A percentile compares a stretch with the other conserved stretches of the same genome.
These are phyloP conservation scores for Apodemia zela DNA, from an alignment of 2,888 invertebrate species.

Conservation along the genomic window DNA sequence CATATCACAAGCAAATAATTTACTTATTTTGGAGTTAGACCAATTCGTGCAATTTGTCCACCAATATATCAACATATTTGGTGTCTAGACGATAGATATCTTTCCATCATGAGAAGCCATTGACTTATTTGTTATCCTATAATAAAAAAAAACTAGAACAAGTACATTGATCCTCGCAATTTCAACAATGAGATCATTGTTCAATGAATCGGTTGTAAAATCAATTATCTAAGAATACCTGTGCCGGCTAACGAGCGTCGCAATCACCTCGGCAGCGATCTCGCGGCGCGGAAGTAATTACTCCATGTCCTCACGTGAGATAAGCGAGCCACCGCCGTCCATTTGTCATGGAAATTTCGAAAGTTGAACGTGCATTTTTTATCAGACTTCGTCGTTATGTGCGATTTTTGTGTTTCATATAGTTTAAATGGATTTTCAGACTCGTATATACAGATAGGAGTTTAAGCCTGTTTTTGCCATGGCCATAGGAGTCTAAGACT, in stretches of 20 bases:
- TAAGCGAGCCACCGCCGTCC: slow-evolving; percentile 5
- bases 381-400: neutral
- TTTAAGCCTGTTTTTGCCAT: no score
- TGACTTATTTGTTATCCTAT: neutral
- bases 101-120: no score
- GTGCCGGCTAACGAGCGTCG: slow-evolving; percentile 10
- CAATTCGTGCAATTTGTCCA: no score
- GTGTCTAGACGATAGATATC: no score
- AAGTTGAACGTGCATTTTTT: slow-evolving; percentile 5
- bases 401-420: neutral
- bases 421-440: neutral
- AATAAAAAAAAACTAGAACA: neutral
- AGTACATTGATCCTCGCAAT: neutral
- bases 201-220: slow-evolving; percentile 9
- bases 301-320: slow-evolving; percentile 15
- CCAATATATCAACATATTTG: no score
- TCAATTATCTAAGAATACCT: slow-evolving; percentile 10
- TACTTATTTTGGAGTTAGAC: no score
- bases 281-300: slow-evolving; percentile 14
- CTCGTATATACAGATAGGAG: no score
- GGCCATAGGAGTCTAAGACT: no score
- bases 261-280: neutral
- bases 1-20: no score
- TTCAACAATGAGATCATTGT: slow-evolving; percentile 13
- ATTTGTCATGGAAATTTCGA: slow-evolving; percentile 17